Evolutionary conservation across 2,113 vertebrate species (phyloP).

Genomic region (Circaetus cinerascens): DNA sequence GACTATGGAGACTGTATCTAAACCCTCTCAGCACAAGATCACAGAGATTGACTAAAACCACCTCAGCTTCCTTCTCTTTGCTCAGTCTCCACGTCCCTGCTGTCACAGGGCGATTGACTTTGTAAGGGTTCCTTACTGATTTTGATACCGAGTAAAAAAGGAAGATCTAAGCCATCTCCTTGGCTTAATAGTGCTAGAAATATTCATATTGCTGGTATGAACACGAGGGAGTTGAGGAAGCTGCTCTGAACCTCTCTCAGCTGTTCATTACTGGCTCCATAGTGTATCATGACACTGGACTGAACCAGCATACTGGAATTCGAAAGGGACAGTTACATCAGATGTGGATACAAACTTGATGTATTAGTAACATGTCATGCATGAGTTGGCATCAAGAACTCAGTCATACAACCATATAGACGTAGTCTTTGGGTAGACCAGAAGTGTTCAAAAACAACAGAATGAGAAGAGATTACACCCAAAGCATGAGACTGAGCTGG

Average conservation of each 20-base stretch:
- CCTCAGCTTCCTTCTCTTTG: not conserved
- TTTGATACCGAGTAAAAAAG: not conserved
- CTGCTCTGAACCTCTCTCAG: not conserved
- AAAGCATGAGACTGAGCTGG: not conserved
- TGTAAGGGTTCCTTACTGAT: not conserved
- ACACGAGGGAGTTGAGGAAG: not conserved
- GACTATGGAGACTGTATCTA: not conserved
- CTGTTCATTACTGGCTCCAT: not conserved
- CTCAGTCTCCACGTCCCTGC: not conserved
- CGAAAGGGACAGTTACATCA: not conserved
- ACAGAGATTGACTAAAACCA: not conserved
- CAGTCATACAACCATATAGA: not conserved
- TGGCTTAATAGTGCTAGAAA: not conserved
- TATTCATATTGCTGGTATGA: not conserved
- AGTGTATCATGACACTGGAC: not conserved
- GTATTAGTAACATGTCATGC: not conserved
- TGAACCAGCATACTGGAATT: not conserved
- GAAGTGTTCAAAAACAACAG: not conserved
- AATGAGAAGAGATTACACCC: not conserved
- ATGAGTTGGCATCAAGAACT: not conserved
- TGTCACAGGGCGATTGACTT: not conserved
- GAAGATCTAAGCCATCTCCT: not conserved
- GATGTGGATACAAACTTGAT: not conserved
- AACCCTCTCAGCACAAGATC: not conserved
- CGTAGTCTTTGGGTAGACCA: not conserved